Evolutionary conservation across 2,113 vertebrate species (phyloP), one percentile per base, ranked within the genome.

Genomic region (Casuarius casuarius): DNA sequence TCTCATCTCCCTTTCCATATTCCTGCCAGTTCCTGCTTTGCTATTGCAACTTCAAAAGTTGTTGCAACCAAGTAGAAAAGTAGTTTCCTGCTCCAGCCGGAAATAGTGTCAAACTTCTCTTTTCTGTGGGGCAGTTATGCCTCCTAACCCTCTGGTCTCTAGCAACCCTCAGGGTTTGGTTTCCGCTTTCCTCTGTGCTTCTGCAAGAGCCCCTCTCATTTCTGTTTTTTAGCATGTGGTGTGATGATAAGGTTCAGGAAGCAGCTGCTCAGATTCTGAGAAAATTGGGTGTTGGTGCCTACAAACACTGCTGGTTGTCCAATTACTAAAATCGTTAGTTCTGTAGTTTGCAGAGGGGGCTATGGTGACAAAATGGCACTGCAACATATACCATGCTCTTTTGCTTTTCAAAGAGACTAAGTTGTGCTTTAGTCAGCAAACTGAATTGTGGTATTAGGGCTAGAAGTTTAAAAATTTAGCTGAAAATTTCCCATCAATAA

Each of bases 211-310:
- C 23, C 4, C n/a, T 95, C 84, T 96, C 14, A 2, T 65, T 91
- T 94, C 59, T 89, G 49, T 94, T 78, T 78, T 82, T 35, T 78
- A 52, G 22, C n/a, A 33, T 79, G 31, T 61, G n/a, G 10, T 68
- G n/a, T 0, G 3, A 58, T 59, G 77, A 74, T 73, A 75, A 96
- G 35, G 29, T 28, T 78, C 66, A 97, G 86, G 82, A 94, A 90
- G 62, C 82, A 93, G 73, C 67, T 76, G 92, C 67, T 90, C 52
- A 42, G 59, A 75, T 97, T 89, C 70, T 74, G 68, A 95, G 28
- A 28, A 58, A 26, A 29, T 85, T 71, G 87, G 74, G 49, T 72
- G 70, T 19, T 33, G 78, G 54, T 76, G 66, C 71, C 63, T 49
- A 13, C 78, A 90, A 76, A 80, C 12, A 42, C 26, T 6, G 17